Evolutionary conservation across 2,888 invertebrate genomes (phyloP), one percentile per base, ranked within the genome.

Genomic region (Lottia gigantea): DNA sequence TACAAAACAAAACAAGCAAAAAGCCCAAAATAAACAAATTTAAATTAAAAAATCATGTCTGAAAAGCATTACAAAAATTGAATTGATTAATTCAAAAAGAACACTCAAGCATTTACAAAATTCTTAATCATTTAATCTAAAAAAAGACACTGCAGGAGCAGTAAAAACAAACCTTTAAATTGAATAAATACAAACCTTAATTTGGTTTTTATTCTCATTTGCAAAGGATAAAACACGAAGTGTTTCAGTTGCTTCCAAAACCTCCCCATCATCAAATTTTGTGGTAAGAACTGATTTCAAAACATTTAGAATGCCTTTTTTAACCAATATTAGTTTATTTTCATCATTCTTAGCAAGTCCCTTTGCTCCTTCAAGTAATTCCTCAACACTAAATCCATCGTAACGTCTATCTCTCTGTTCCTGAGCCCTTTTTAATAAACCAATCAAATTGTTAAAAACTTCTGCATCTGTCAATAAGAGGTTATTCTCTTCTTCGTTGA

Each of bases 211-310:
- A 68, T 82, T 83, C 11, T 76, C 78, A n/a, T 72, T 67, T 31
- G 74, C 73, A 72, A 84, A 84, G 1, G 80, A 74, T 26, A 83
- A 70, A 64, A 82, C 78, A 81, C 82, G 82, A 15, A 82, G 47
- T 1, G 79, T 67, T 23, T 79, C 74, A 8, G 79, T 77, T 23
- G 75, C 74, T 1, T 77, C 62, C 66, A 77, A 71, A 66, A 78
- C 77, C 49, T 77, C 70, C 62, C 82, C 81, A 6, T 70, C 62
- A 2, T 72, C 69, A 31, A 67, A 61, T 46, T 78, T 74, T 4
- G 62, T 67, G 23, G 69, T 67, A 26, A 83, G 31, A 19, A 83
- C 72, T 4, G 73, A 64, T 23, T 65, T 65, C 55, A 80, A 63
- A 6, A 78, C 46, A 2, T 68, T 26, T 1, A 80, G 70, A 2